A percentile compares a stretch with the other conserved stretches of the same genome.
Evolutionary conservation across 1,140 invertebrate species (phyloP).

Genomic region (Maniola jurtina): DNA sequence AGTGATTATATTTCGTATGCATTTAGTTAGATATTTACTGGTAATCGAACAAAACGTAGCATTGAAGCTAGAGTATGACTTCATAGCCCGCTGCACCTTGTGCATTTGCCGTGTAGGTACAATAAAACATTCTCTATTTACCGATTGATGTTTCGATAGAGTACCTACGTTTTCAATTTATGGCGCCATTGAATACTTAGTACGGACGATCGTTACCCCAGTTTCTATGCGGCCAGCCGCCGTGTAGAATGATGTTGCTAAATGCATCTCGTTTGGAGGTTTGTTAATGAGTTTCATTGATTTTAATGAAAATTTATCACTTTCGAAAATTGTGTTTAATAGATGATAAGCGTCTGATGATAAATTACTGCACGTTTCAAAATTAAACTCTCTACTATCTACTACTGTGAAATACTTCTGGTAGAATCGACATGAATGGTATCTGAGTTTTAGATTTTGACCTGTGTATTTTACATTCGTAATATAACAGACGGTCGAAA

Average conservation of each 20-base stretch:
- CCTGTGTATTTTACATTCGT: too few relatives aligned
- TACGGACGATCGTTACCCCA: slow-evolving; percentile 58
- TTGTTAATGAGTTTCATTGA: slow-evolving; percentile 16
- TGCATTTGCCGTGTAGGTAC: slow-evolving; percentile 42
- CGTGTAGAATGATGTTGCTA: slow-evolving; percentile 25
- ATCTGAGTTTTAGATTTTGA: too few relatives aligned
- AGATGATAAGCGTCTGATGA: background rate
- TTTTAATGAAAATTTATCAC: slow-evolving; percentile 15
- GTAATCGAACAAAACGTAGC: slow-evolving; percentile 31
- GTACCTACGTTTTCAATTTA: slow-evolving; percentile 58
- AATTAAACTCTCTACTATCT: too few relatives aligned
- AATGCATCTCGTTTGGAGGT: slow-evolving; percentile 17
- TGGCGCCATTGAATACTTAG: slow-evolving; percentile 60
- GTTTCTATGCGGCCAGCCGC: slow-evolving; percentile 36
- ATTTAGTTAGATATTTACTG: background rate
- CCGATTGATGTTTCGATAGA: slow-evolving; percentile 66
- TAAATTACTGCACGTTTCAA: background rate
- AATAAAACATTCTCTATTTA: slow-evolving; percentile 60
- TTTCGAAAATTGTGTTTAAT: slow-evolving; percentile 7
- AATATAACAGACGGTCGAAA: too few relatives aligned
- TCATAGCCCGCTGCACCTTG: slow-evolving; percentile 47
- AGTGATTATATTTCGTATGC: background rate
- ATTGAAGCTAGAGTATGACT: slow-evolving; percentile 36
- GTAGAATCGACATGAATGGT: too few relatives aligned
- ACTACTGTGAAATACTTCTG: too few relatives aligned